These are phyloP conservation scores for Sericinus montela DNA, from an alignment of 2,888 invertebrate species.

Conservation along the genomic window DNA sequence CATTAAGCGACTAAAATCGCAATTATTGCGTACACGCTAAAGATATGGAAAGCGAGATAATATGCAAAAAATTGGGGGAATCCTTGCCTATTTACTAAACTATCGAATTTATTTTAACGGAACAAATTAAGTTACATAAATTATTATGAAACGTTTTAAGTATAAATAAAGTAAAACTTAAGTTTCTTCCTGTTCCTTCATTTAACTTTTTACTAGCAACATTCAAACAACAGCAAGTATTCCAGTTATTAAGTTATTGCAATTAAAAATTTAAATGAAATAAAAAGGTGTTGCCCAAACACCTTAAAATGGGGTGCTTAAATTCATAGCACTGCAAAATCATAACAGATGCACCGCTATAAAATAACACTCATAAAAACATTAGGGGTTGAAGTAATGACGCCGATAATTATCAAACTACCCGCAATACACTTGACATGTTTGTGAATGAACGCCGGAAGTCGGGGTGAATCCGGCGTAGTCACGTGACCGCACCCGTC, in stretches of 20 bases:
- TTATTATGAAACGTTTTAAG: no score
- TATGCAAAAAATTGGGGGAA: no score
- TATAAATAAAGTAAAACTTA: no score
- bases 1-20: no score
- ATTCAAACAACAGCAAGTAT: no score
- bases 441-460: constrained; percentile 64
- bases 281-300: background rate
- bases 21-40: no score
- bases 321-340: constrained; percentile 29
- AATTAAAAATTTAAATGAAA: background rate
- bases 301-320: constrained; percentile 2
- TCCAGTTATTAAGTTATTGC: background rate
- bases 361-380: constrained; percentile 46
- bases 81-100: no score
- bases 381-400: constrained; percentile 50
- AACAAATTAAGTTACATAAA: no score
- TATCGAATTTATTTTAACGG: no score
- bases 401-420: constrained; percentile 66
- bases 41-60: no score
- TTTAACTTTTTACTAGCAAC: no score
- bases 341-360: constrained; percentile 62
- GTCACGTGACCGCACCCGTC: constrained; percentile 66
- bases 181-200: no score
- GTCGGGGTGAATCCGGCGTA: constrained; percentile 67
- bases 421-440: constrained; percentile 71